Evolutionary conservation across 2,113 vertebrate species (phyloP), one percentile per base, ranked within the genome.

Genomic region (Pachyramphus minor): DNA sequence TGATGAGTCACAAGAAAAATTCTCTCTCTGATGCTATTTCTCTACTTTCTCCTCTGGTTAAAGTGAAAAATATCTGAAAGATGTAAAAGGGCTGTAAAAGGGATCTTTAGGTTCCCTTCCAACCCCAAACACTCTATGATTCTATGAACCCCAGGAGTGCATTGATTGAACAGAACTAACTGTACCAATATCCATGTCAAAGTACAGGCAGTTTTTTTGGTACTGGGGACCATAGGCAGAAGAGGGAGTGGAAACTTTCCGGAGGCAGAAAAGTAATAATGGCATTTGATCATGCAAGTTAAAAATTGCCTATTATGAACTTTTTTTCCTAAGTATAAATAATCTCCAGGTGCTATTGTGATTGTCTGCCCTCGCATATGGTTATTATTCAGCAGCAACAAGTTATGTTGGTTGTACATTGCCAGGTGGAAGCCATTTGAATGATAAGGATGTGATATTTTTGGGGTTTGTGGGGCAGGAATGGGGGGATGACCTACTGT

Each of bases 161-260:
- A 85, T 79, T 92, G 96, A 89, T 83, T 92, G 64, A 89, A 67
- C 33, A 82, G 82, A 91, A 69, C 33, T 93, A 56, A 75, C 72
- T 52, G 35, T 45, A 87, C 79, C 69, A 76, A 83, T 80, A 90
- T n/a, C 45, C 62, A 42, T 35, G 66, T 67, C 66, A 74, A 80
- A 81, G 39, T 7, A 71, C 30, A 87, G 23, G 9, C 41, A 41
- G 4, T 1, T 7, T 45, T 67, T 82, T 81, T 90, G 45, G 63
- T 90, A 2, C 63, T 63, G 62, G 52, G 82, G 44, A 58, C n/a
- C 41, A 66, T 17, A 53, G n/a, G 24, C 19, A 81, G 55, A 77
- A 86, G 8, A 47, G 13, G 4, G 7, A 58, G 3, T 11, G 6
- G 24, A 84, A 85, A 42, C 8, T 92, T 96, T 79, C 28, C 30